Conservation (phyloP, 2,888 invertebrate species). For the Subacronicta megacephala region DNA sequence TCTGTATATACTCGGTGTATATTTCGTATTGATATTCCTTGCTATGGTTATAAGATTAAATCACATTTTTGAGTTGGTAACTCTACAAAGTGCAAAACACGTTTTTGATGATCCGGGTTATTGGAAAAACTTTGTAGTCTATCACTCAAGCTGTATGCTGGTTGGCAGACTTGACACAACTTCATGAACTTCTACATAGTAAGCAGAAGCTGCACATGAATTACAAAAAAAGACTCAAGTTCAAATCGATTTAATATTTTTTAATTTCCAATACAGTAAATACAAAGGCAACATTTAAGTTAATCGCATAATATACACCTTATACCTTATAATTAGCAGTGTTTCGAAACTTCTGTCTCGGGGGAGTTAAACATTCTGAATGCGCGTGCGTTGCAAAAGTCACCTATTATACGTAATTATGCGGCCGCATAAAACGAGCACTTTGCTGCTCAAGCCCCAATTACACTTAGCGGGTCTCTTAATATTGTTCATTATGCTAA, state of each 20-base stretch:
- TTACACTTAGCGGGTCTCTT: constrained; percentile 83
- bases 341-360: constrained; percentile 81
- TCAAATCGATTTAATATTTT: constrained; percentile 17
- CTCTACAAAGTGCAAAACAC: no score
- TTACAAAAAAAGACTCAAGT: neutral
- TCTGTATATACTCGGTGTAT: no score
- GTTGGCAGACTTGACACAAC: no score
- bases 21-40: no score
- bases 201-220: no score
- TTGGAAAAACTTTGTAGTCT: no score
- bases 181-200: no score
- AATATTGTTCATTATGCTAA: constrained; percentile 86
- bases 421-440: constrained; percentile 83
- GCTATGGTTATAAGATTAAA: no score
- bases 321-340: constrained; percentile 72
- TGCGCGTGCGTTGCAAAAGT: constrained; percentile 84
- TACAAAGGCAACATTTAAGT: constrained; percentile 64
- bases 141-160: no score
- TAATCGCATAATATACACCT: constrained; percentile 69
- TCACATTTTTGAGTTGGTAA: no score
- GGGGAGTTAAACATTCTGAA: constrained; percentile 79
- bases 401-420: constrained; percentile 86
- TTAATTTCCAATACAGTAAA: constrained; percentile 26
- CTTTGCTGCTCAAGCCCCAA: constrained; percentile 82
- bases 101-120: no score